Evolutionary conservation across 1,140 invertebrate species (phyloP), one percentile per base, ranked within the genome.

Genomic region (Ceratitis capitata): DNA sequence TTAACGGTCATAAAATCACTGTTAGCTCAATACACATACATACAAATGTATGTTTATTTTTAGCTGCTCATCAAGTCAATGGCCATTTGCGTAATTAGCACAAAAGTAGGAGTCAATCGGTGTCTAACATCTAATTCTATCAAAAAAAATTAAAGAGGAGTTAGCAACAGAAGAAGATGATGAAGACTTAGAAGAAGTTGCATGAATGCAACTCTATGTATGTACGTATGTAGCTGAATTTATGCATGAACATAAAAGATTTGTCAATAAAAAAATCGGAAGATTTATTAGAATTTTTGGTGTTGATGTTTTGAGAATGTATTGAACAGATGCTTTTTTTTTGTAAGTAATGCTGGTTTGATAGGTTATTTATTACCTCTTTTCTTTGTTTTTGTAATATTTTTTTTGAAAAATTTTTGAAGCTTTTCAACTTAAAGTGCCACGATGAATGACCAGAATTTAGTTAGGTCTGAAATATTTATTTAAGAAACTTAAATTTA

Each of bases 71-170:
- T 78, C 69, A 78, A 78, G 69, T 78, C 69, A 78, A 78, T 78
- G 69, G 39, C 69, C 69, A 78, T 78, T 78, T 78, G 69, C 32
- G 69, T 78, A 78, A 78, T 78, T 78, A 78, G 69, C 69, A 78
- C 69, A 78, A 78, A 78, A 78, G 69, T 78, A 78, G 69, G 69
- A 78, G 69, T 42, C n/a, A 16, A 78, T 78, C 69, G 69, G 6
- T 19, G 35, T 5, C 4, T 23, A n/a, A 26, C 23, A 32, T 56
- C 39, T 10, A 45, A 78, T 61, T 61, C 69, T 45, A 78, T 45
- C 14, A 45, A 78, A 78, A 78, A 78, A 74, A 69, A n/a, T 61
- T 12, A 1, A 49, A 49, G 14, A 49, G 14, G 7, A 49, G 14
- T 9, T 49, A 49, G 14, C 7, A 49, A 49, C n/a, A n/a, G n/a